Evolutionary conservation across 2,888 invertebrate species (phyloP).

Genomic region (Drosophila kokeensis): DNA sequence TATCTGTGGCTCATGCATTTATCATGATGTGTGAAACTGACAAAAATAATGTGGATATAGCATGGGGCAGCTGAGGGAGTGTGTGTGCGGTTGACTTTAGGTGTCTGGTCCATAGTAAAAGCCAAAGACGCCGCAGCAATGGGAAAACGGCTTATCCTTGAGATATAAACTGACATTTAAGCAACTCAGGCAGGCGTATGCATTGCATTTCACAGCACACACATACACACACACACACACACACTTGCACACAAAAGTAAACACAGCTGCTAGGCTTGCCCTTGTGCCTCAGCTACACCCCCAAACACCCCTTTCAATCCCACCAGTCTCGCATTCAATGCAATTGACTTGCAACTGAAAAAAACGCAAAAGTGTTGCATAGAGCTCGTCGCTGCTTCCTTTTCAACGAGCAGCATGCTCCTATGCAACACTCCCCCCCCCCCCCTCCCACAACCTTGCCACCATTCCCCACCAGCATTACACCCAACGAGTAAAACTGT

Average conservation of each 20-base stretch:
- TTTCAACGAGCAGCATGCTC: slow-evolving; percentile 18
- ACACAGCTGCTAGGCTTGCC: slow-evolving; percentile 60
- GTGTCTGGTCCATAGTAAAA: slow-evolving; percentile 33
- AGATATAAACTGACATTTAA: slow-evolving; percentile 82
- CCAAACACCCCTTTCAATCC: not conserved
- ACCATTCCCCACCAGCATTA: too few species aligned
- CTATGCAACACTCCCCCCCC: not conserved
- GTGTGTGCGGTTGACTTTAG: slow-evolving; percentile 21
- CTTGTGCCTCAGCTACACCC: slow-evolving; percentile 30
- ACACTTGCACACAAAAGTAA: slow-evolving; percentile 49
- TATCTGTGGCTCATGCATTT: slow-evolving; percentile 52
- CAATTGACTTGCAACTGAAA: slow-evolving; percentile 51
- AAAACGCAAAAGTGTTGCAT: slow-evolving; percentile 43
- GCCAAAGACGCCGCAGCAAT: slow-evolving; percentile 60
- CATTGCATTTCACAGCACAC: slow-evolving; percentile 46
- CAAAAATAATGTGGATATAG: slow-evolving; percentile 51
- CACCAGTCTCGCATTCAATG: slow-evolving; percentile 43
- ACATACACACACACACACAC: slow-evolving; percentile 28
- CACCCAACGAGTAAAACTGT: slow-evolving; percentile 6
- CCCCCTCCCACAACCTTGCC: too few species aligned
- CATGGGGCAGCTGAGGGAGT: slow-evolving; percentile 7
- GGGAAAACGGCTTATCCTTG: slow-evolving; percentile 80
- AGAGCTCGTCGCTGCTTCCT: slow-evolving; percentile 30
- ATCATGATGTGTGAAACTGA: slow-evolving; percentile 63
- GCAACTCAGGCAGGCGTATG: slow-evolving; percentile 76